These are phyloP conservation scores for Neodon shergylaensis DNA, from an alignment of 2,113 vertebrate genomes.

Conservation along the genomic window DNA sequence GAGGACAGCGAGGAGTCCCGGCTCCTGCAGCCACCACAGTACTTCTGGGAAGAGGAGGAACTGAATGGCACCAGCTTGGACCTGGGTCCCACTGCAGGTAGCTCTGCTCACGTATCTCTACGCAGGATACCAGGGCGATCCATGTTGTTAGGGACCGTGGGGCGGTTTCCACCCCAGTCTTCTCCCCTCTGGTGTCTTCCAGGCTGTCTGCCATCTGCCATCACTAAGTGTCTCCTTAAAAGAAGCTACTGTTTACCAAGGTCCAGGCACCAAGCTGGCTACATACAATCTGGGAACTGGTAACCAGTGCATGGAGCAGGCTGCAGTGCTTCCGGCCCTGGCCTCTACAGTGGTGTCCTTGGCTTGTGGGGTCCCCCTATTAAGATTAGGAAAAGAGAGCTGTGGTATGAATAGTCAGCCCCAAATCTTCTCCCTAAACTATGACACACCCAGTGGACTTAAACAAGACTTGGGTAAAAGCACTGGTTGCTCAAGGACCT, in stretches of 20 bases:
- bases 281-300: fast-evolving
- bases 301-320: neutral
- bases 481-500: no score
- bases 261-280: neutral
- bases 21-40: slow-evolving; percentile 85
- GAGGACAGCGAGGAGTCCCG: slow-evolving; percentile 91
- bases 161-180: neutral
- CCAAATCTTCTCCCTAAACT: neutral
- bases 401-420: neutral
- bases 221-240: neutral
- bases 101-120: neutral
- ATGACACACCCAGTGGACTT: neutral
- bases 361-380: neutral
- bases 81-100: slow-evolving; percentile 87
- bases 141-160: no score
- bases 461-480: neutral
- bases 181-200: neutral
- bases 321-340: neutral
- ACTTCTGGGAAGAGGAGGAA: slow-evolving; percentile 88
- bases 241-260: neutral
- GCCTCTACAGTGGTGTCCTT: neutral
- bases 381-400: neutral
- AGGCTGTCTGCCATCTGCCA: fast-evolving
- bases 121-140: neutral
- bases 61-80: slow-evolving; percentile 86